Conservation (phyloP, 2,888 invertebrate species). For the Teleiodes luculella region DNA sequence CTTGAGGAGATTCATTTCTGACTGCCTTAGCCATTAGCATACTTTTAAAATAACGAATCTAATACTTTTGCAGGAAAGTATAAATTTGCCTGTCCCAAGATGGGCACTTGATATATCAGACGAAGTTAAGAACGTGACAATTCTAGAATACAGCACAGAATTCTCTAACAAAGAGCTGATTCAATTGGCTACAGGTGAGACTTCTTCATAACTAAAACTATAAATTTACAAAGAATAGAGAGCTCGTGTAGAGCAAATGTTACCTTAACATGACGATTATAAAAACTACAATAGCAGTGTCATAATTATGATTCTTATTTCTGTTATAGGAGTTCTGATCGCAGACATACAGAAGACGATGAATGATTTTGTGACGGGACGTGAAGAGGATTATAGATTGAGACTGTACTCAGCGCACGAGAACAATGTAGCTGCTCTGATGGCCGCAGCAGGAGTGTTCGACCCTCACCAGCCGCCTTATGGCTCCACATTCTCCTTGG, state of each 20-base stretch:
- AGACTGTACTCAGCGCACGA: conserved; percentile 81
- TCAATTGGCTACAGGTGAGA: conserved; percentile 59
- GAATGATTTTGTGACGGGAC: conserved; percentile 54
- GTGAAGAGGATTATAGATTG: conserved; percentile 57
- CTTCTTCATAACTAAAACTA: too few species aligned
- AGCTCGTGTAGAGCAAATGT: too few species aligned
- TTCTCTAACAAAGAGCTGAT: conserved; percentile 54
- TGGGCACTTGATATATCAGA: conserved; percentile 64
- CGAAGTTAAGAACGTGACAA: conserved; percentile 64
- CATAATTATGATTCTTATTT: too few species aligned
- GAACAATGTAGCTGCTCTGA: conserved; percentile 80
- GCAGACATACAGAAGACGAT: conserved; percentile 71
- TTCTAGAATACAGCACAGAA: conserved; percentile 62
- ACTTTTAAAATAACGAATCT: too few species aligned
- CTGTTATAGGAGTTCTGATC: conserved; percentile 63
- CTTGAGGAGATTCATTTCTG: too few species aligned
- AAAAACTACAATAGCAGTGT: too few species aligned
- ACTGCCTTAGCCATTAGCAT: too few species aligned
- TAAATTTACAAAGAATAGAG: too few species aligned
- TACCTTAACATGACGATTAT: too few species aligned
- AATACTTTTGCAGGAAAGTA: conserved; percentile 60
- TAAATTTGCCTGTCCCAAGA: conserved; percentile 52
- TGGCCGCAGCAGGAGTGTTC: conserved; percentile 76
- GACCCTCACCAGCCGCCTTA: conserved; percentile 78
- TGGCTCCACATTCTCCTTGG: conserved; percentile 74